Percentiles rank a stretch among this genome's conserved stretches.
Conservation (phyloP, 2,113 vertebrate species). For the Seriola rivoliana region DNA sequence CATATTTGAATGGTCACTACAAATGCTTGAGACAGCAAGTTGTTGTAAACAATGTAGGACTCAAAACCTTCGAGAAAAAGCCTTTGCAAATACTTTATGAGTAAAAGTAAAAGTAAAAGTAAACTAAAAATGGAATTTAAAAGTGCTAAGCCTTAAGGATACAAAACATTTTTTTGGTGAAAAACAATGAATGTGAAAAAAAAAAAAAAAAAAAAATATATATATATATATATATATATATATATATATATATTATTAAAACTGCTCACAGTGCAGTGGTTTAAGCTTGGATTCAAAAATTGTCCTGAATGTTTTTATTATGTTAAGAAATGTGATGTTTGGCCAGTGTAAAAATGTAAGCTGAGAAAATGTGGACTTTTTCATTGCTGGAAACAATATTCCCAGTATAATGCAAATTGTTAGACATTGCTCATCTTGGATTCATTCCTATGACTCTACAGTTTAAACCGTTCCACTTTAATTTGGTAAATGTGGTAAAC, state of each 20-base stretch:
- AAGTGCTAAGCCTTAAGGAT: background rate
- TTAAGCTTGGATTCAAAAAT: background rate
- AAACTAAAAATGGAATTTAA: background rate
- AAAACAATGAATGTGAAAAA: background rate
- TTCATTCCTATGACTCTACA: background rate
- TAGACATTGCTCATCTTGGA: background rate
- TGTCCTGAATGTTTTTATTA: background rate
- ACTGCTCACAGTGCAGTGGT: background rate
- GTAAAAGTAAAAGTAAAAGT: too few species aligned
- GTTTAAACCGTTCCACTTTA: background rate
- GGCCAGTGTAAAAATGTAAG: background rate
- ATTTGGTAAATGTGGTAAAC: slow-evolving; percentile 2
- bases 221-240: too few species aligned
- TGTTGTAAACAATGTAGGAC: background rate
- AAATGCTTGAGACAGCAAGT: background rate
- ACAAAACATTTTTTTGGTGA: background rate
- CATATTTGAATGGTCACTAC: background rate
- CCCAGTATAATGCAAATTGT: background rate
- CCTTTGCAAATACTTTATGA: background rate
- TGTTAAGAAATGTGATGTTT: slow-evolving; percentile 1
- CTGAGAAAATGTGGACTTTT: background rate
- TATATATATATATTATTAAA: background rate
- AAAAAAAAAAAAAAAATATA: too few species aligned
- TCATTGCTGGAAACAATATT: slow-evolving; percentile 1
- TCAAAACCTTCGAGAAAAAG: background rate